Evolutionary conservation across 1,140 invertebrate species (phyloP), one percentile per base, ranked within the genome.

Genomic region (Brachionus plicatilis): DNA sequence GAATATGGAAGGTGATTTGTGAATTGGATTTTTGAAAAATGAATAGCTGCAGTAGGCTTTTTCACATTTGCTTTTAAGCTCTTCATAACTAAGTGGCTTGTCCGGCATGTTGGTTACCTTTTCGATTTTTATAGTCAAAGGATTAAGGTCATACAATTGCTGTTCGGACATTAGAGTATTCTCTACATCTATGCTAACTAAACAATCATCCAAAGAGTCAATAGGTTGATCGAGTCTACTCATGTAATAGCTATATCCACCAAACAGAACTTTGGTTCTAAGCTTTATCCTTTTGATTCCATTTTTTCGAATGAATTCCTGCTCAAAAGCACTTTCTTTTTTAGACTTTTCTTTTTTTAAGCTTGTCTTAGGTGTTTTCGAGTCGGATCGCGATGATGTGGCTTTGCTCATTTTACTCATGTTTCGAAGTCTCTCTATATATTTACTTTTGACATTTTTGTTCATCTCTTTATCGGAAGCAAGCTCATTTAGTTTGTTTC

Each of bases 11-110:
- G 86, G 50, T 70, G 87, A 89, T 60, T 82, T 66, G 79, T 89
- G 87, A 8, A 85, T 85, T 7, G 86, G 85, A 76, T 88, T 85
- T 68, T 87, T 87, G 65, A 87, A 87, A 85, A 90, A 88, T 41
- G 88, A 84, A 84, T 90, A 90, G 60, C 86, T 86, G 78, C 87
- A 87, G 83, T 87, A 88, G 17, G 86, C 87, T 70, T 88, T 87
- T 17, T 87, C 85, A 85, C 89, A 90, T 86, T 88, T 89, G 83
- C 85, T 47, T 79, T 86, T 86, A 0, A 89, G 86, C 53, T 88
- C 85, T 56, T 86, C 84, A 78, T 86, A 88, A 7, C 85, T 85
- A 65, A 89, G 76, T 20, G 89, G 89, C 24, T 86, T 85, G 8
- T 86, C 72, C 17, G 89, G 89, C 84, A 90, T 85, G 60, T 87